Base-by-base conservation (phyloP, 2,888 invertebrate genomes). In the Morpho achilles region DNA sequence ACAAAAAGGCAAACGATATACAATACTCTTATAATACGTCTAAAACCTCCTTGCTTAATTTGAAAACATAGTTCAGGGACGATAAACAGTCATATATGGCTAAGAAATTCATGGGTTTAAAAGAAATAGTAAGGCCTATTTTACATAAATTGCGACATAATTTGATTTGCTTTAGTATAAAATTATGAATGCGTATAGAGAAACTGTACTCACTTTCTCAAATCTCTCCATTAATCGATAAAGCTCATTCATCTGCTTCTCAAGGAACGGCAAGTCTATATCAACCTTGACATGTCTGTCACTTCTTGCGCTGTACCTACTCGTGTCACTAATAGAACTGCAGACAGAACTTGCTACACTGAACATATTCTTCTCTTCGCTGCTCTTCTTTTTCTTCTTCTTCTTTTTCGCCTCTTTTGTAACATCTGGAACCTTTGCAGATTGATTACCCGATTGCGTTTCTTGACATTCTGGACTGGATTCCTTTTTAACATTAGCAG, bases 191-290 rank as follows among this genome's bases (percentile, higher is more conserved):
- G 22, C 5, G 46, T 54, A 58, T 7, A 43, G 2, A 45, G 8
- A 32, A 22, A 53, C 5, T 16, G 32, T 10, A 65, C 67, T 64
- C 59, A 86, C 87, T 79, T 70, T 73, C 55, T 77, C 78, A 55
- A 74, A 69, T 58, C 73, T 81, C 45, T 84, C 86, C 61, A 92
- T 69, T 52, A 91, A 76, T 52, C 93, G 71, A 47, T 84, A 82
- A 58, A 93, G 58, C 64, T 93, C 93, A 58, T 92, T 92, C 50
- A 93, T 66, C 40, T 90, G 84, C 43, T 91, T 79, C 72, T 93
- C 93, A 59, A 93, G 62, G 32, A 87, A 83, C 47, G 84, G 67
- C 67, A 84, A 66, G 71, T 92, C 77, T 59, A 87, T 46, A 1
- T 62, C 64, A 0, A 59, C 5, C n/a, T 64, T 74, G 16, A 69